Conservation (phyloP, 2,113 vertebrate species). For the Argyrosomus japonicus region DNA sequence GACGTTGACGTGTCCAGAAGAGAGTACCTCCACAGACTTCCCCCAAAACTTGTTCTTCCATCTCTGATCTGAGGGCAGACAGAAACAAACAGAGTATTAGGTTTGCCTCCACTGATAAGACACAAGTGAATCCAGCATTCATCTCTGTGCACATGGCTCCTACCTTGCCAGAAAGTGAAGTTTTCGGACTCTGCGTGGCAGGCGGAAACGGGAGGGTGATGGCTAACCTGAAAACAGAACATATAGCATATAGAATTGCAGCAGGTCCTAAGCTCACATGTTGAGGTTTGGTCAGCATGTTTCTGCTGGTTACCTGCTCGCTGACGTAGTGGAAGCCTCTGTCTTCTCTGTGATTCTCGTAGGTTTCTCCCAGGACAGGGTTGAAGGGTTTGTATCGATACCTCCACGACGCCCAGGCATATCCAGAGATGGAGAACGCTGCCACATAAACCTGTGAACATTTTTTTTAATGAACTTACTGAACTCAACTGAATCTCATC, state of each 20-base stretch:
- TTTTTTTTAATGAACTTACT: rapidly evolving
- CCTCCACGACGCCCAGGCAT: constrained; percentile 92
- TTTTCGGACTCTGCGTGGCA: constrained; percentile 92
- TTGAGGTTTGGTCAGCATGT: not conserved
- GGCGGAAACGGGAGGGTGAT: constrained; percentile 91
- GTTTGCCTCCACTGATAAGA: not conserved
- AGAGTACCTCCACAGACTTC: constrained; percentile 93
- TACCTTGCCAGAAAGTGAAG: constrained; percentile 96
- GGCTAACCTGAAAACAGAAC: constrained; percentile 85
- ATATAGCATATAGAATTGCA: not conserved
- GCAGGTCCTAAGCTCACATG: not conserved
- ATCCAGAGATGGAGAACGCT: constrained; percentile 92
- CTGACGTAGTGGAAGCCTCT: constrained; percentile 90
- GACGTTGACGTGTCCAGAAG: constrained; percentile 89
- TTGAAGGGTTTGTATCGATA: constrained; percentile 95
- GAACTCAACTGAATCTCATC: not conserved
- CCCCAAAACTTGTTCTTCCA: constrained; percentile 99
- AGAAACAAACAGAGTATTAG: not conserved
- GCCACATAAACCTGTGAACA: constrained; percentile 88
- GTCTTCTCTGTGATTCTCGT: constrained; percentile 89
- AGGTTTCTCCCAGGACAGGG: constrained; percentile 94
- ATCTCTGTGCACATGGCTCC: not conserved
- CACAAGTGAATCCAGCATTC: too few relatives aligned
- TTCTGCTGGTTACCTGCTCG: constrained; percentile 87
- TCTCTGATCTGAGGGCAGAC: constrained; percentile 87